phyloP scores from a whole-genome alignment of 2,888 invertebrate genomes.

The Epicampocera succincta region DNA sequence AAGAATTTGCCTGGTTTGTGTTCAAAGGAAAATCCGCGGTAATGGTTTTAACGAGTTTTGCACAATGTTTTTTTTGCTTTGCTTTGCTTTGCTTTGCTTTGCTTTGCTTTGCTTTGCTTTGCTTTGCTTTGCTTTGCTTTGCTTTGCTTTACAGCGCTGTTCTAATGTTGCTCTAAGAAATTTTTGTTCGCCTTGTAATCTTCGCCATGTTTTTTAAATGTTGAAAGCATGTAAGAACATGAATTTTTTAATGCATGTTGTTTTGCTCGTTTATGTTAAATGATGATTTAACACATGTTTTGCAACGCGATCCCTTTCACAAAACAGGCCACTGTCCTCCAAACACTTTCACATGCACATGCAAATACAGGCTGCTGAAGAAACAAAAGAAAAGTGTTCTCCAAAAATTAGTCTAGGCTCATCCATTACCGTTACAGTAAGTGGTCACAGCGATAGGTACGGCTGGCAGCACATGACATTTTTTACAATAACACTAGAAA shows the following conservation, averaged over 20 bases:
- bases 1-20: neutral
- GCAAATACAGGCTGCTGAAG: neutral
- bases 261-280: slow-evolving; percentile 68
- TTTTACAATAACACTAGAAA: too few species aligned
- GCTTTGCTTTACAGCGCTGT: neutral
- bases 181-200: slow-evolving; percentile 36
- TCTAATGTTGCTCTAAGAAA: slow-evolving; percentile 16
- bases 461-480: neutral
- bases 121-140: neutral
- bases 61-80: slow-evolving; percentile 26
- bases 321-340: slow-evolving; percentile 62
- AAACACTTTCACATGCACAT: slow-evolving; percentile 19
- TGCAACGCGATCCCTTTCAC: slow-evolving; percentile 69
- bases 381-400: slow-evolving; percentile 13
- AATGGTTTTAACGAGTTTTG: slow-evolving; percentile 50
- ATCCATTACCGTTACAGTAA: slow-evolving; percentile 54
- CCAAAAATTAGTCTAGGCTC: slow-evolving; percentile 51
- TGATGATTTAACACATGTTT: slow-evolving; percentile 70
- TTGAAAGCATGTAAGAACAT: slow-evolving; percentile 69
- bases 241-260: slow-evolving; percentile 69
- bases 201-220: slow-evolving; percentile 66
- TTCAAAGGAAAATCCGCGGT: slow-evolving; percentile 38
- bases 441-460: neutral
- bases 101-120: neutral
- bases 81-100: too few species aligned